A percentile compares a stretch with the other conserved stretches of the same genome.
Conservation (phyloP, 2,888 invertebrate genomes). For the Eupithecia subumbrata region DNA sequence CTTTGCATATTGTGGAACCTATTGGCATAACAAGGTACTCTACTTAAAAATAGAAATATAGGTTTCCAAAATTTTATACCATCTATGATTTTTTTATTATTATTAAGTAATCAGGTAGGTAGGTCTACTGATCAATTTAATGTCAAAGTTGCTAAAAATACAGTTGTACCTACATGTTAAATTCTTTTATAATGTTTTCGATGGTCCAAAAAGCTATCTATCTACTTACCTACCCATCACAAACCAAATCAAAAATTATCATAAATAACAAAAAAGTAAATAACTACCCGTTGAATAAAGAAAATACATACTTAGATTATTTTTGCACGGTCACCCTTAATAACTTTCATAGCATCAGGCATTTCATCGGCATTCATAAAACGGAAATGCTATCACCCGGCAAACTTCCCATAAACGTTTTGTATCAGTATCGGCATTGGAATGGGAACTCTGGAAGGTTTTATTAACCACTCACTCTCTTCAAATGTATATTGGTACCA, state of each 20-base stretch:
- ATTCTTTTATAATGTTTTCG: too few species aligned
- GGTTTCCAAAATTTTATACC: too few species aligned
- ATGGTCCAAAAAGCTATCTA: too few species aligned
- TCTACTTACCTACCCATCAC: constrained; percentile 14
- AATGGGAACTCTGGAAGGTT: constrained; percentile 48
- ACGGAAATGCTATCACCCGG: constrained; percentile 32
- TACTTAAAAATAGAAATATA: too few species aligned
- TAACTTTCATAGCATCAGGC: constrained; percentile 20
- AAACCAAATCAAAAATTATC: constrained; percentile 28
- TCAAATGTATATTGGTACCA: constrained; percentile 38
- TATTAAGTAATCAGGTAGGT: too few species aligned
- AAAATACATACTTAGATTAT: constrained; percentile 26
- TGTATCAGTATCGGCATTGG: constrained; percentile 49
- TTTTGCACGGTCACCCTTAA: constrained; percentile 22
- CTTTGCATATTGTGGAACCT: too few species aligned
- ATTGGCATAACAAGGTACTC: too few species aligned
- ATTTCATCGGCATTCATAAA: constrained; percentile 31
- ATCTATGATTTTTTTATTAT: too few species aligned
- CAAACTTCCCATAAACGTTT: constrained; percentile 48
- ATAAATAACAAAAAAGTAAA: constrained; percentile 18
- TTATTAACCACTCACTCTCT: constrained; percentile 49
- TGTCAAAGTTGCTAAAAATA: too few species aligned
- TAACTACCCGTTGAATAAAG: constrained; percentile 28
- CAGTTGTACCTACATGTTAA: too few species aligned
- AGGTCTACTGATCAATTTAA: too few species aligned